Conservation (phyloP, 1,140 invertebrate genomes). For the Drosophila obscura region DNA sequence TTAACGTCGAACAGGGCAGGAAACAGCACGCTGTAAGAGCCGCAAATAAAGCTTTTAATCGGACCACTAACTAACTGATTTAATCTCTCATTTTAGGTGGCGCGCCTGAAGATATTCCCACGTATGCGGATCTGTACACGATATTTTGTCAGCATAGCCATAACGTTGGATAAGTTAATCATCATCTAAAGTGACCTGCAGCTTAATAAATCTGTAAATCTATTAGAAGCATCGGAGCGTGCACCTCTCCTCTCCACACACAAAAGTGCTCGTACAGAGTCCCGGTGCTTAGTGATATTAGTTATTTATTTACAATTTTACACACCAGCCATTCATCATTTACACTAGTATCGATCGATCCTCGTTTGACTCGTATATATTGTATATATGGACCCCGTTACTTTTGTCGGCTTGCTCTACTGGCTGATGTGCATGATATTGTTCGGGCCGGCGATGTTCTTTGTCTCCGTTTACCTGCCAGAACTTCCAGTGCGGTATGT, state of each 20-base stretch:
- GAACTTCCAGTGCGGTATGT: slow-evolving; percentile 77
- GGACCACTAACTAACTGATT: slow-evolving; percentile 3
- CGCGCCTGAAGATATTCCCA: slow-evolving; percentile 49
- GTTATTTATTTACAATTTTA: slow-evolving; percentile 66
- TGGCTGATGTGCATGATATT: slow-evolving; percentile 73
- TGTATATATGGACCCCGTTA: slow-evolving; percentile 60
- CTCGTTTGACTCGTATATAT: slow-evolving; percentile 14
- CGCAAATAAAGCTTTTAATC: background rate
- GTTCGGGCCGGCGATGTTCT: slow-evolving; percentile 76
- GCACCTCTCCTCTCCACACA: slow-evolving; percentile 43
- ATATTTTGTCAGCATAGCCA: slow-evolving; percentile 32
- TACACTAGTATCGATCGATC: slow-evolving; percentile 46
- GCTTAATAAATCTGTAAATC: slow-evolving; percentile 16
- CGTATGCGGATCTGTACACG: too few relatives aligned
- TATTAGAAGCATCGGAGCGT: slow-evolving; percentile 58
- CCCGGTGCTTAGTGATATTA: slow-evolving; percentile 79
- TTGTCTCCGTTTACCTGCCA: slow-evolving; percentile 76
- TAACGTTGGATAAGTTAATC: slow-evolving; percentile 15
- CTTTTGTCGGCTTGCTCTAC: slow-evolving; percentile 62
- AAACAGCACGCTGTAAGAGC: too few relatives aligned
- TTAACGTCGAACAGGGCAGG: too few relatives aligned
- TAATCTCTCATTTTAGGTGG: slow-evolving; percentile 54
- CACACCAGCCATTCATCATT: slow-evolving; percentile 26
- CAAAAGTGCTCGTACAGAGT: slow-evolving; percentile 13
- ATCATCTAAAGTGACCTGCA: slow-evolving; percentile 51